Percentiles rank a stretch among this genome's conserved stretches.
These are phyloP conservation scores for Amphipyra berbera DNA, from an alignment of 2,888 invertebrate genomes.

Conservation along the genomic window DNA sequence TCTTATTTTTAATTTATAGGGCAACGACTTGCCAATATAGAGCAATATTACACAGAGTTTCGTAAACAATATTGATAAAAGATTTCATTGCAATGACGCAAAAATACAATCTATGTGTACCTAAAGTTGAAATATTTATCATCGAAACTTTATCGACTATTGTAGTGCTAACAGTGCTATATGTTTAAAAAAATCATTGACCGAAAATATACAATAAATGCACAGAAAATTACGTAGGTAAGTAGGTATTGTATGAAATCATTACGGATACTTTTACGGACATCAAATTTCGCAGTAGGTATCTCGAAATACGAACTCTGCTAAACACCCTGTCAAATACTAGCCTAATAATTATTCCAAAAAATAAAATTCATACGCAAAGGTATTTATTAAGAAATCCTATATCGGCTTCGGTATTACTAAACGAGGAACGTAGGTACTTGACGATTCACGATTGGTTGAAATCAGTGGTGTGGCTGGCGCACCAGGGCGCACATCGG, in stretches of 20 bases:
- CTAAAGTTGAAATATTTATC: neutral
- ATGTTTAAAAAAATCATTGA: too few relatives aligned
- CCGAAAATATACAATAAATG: neutral
- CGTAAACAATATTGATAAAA: conserved; percentile 5
- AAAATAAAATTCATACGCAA: neutral
- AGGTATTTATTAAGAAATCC: conserved; percentile 33
- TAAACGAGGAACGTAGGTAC: conserved; percentile 17
- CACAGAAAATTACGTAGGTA: too few relatives aligned
- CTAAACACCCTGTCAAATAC: neutral
- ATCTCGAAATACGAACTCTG: neutral
- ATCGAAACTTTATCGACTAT: conserved; percentile 2
- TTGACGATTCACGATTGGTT: conserved; percentile 67
- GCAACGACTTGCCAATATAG: neutral
- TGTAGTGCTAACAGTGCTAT: too few relatives aligned
- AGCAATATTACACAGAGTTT: neutral
- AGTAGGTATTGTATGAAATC: neutral
- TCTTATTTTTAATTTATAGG: conserved; percentile 5
- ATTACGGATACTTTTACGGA: neutral
- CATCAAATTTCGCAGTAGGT: neutral
- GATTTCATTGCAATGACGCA: conserved; percentile 17
- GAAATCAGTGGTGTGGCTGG: conserved; percentile 75
- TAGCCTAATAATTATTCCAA: too few relatives aligned
- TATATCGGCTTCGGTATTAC: conserved; percentile 5
- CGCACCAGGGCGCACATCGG: conserved; percentile 67
- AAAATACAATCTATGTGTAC: neutral